phyloP scores from a whole-genome alignment of 2,113 vertebrate genomes.

The Azemiops feae region DNA sequence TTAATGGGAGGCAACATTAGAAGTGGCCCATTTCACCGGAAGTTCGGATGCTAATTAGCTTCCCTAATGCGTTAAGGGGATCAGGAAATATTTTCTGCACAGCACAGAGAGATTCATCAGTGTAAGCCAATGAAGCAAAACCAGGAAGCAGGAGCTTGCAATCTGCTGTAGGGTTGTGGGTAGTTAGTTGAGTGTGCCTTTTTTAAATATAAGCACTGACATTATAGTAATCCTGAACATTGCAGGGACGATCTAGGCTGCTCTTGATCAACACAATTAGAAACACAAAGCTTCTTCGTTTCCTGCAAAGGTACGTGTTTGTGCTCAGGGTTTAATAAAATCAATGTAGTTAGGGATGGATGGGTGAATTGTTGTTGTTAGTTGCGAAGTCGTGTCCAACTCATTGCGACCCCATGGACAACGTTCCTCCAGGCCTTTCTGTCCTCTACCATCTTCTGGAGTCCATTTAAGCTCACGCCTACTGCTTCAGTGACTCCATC shows the following conservation, averaged over 20 bases:
- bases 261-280: neutral
- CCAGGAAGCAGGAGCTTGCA: neutral
- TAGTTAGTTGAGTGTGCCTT: neutral
- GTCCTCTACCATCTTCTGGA: no score
- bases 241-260: neutral
- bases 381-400: no score
- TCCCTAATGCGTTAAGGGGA: slow-evolving; percentile 4
- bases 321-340: neutral
- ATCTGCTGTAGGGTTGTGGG: neutral
- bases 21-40: neutral
- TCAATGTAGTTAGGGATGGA: neutral
- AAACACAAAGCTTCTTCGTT: neutral
- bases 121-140: neutral
- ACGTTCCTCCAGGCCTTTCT: no score
- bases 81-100: neutral
- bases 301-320: neutral
- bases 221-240: neutral
- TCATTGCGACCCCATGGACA: no score
- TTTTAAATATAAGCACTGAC: neutral
- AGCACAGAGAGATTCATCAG: neutral
- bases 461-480: no score
- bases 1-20: slow-evolving; percentile 2
- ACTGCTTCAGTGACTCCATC: no score
- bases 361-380: no score
- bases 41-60: neutral